Percentiles rank a stretch among this genome's conserved stretches.
phyloP scores from a whole-genome alignment of 2,888 invertebrate genomes.

The Himalopsyche japonica region DNA sequence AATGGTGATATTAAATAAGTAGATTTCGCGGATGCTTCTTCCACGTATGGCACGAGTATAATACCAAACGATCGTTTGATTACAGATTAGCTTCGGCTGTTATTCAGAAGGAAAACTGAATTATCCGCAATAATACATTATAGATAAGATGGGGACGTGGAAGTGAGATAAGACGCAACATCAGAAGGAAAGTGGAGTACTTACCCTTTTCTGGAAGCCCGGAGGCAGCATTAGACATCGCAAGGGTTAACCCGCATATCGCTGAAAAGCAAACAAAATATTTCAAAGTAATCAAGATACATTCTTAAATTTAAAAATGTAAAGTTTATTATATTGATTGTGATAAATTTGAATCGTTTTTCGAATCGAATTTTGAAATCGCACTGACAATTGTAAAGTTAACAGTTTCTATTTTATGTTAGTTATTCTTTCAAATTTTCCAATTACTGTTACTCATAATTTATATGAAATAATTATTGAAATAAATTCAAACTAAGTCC shows the following conservation, averaged over 20 bases:
- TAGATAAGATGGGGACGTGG: slow-evolving; percentile 26
- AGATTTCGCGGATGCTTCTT: neutral
- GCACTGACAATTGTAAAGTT: too few relatives aligned
- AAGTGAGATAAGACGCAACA: slow-evolving; percentile 9
- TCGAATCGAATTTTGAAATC: too few relatives aligned
- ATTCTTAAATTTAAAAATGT: too few relatives aligned
- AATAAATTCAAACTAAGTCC: too few relatives aligned
- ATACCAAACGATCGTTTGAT: slow-evolving; percentile 7
- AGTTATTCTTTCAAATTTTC: too few relatives aligned
- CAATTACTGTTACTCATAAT: too few relatives aligned
- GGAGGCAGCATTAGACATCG: neutral
- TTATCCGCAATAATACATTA: slow-evolving; percentile 33
- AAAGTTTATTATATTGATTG: too few relatives aligned
- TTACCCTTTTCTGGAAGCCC: neutral
- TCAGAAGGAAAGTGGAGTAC: slow-evolving; percentile 16
- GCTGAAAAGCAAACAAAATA: neutral
- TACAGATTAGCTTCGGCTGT: slow-evolving; percentile 8
- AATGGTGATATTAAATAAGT: neutral
- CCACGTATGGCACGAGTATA: neutral
- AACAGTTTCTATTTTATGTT: too few relatives aligned
- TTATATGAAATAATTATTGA: too few relatives aligned
- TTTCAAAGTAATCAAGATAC: too few relatives aligned
- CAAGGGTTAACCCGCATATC: neutral
- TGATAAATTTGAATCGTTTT: too few relatives aligned
- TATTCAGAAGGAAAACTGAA: slow-evolving; percentile 27